A percentile compares a stretch with the other conserved stretches of the same genome.
These are phyloP conservation scores for Ophiothrix spiculata DNA, from an alignment of 35 echinoderm and acorn worm species.

Conservation along the genomic window DNA sequence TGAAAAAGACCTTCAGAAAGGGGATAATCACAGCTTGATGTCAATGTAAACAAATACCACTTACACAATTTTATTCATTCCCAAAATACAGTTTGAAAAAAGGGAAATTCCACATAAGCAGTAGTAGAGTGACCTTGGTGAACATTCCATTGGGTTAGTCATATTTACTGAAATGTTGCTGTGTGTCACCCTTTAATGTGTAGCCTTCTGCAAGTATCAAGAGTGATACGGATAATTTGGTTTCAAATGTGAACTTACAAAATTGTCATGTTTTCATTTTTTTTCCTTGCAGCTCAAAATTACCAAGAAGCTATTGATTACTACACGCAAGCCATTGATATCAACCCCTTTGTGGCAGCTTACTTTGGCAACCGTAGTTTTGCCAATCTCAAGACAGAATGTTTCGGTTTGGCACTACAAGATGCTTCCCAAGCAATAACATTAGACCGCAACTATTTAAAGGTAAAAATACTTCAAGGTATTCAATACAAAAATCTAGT, in stretches of 20 bases:
- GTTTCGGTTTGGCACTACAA: conserved; percentile 81
- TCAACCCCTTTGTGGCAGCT: conserved; percentile 83
- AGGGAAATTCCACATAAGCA: too few species aligned
- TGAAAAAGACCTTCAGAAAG: too few species aligned
- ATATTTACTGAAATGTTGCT: neutral
- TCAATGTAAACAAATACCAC: too few species aligned
- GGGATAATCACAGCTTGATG: too few species aligned
- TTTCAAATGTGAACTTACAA: neutral
- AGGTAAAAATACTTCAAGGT: conserved; percentile 44
- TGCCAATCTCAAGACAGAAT: conserved; percentile 94
- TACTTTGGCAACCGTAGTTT: conserved; percentile 97
- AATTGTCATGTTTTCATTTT: neutral
- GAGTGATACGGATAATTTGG: neutral
- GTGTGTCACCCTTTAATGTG: neutral
- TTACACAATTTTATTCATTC: too few species aligned
- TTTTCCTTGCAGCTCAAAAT: conserved; percentile 64
- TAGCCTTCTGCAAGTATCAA: neutral
- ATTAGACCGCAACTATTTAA: conserved; percentile 87
- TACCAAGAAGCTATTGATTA: conserved; percentile 80
- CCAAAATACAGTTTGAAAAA: too few species aligned
- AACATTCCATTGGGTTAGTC: neutral
- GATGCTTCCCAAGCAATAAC: conserved; percentile 91
- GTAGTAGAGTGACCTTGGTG: neutral
- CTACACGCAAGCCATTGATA: conserved; percentile 78
- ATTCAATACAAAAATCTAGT: neutral